These are phyloP conservation scores for Microtus montanus DNA, from an alignment of 2,113 vertebrate genomes.

Conservation along the genomic window DNA sequence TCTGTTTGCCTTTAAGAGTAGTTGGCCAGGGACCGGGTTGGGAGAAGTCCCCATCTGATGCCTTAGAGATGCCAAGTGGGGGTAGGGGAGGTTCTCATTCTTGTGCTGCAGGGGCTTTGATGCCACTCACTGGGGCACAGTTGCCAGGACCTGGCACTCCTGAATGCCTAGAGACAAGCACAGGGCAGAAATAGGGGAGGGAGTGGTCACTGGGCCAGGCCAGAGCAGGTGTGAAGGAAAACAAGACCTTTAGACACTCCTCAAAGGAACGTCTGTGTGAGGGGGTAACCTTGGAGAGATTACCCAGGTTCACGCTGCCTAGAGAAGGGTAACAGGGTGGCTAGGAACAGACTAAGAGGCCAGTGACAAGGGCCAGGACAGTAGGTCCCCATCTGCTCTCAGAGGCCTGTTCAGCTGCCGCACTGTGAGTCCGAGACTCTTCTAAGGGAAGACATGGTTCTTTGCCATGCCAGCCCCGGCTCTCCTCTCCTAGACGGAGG, in stretches of 20 bases:
- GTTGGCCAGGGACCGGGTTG: neutral
- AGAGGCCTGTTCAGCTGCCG: neutral
- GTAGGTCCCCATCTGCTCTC: neutral
- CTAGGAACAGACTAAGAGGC: neutral
- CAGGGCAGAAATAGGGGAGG: neutral
- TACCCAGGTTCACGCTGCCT: neutral
- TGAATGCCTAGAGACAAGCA: neutral
- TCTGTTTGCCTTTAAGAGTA: neutral
- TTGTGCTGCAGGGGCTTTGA: neutral
- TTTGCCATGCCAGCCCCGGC: neutral
- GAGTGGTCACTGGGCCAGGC: neutral
- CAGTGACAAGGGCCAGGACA: neutral
- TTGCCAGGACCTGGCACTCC: neutral
- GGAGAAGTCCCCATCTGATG: neutral
- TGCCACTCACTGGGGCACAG: neutral
- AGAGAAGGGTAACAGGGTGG: neutral
- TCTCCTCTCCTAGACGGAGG: neutral
- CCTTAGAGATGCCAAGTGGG: neutral
- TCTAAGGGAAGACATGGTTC: neutral
- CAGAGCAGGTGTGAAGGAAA: constrained; percentile 20
- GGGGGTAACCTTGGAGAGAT: constrained; percentile 32
- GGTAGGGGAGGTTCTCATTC: neutral
- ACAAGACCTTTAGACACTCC: constrained; percentile 50
- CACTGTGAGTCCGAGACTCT: neutral
- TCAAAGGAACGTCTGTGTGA: constrained; percentile 56